A percentile compares a stretch with the other conserved stretches of the same genome.
Conservation (phyloP, 1,140 invertebrate genomes). For the Andrena cerasifolii region DNA sequence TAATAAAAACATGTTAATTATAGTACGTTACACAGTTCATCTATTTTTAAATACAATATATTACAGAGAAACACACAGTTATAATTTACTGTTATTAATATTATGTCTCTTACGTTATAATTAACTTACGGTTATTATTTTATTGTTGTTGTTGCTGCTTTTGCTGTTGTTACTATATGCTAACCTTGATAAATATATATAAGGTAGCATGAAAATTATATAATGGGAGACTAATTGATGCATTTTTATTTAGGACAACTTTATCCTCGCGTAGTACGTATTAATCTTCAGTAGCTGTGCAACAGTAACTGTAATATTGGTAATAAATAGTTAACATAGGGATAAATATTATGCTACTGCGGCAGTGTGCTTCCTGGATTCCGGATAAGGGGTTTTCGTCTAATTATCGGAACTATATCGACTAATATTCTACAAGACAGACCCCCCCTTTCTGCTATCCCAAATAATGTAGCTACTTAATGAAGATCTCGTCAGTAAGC, state of each 20-base stretch:
- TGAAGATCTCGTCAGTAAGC: constrained; percentile 62
- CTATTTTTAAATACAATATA: constrained; percentile 81
- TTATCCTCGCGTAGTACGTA: constrained; percentile 69
- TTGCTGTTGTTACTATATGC: constrained; percentile 75
- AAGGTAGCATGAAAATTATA: constrained; percentile 75
- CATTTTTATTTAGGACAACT: constrained; percentile 63
- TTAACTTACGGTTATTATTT: constrained; percentile 77
- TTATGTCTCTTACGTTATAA: constrained; percentile 78
- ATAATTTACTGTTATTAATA: constrained; percentile 82
- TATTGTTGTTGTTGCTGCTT: constrained; percentile 63
- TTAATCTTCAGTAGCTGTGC: constrained; percentile 74
- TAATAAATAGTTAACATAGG: constrained; percentile 82
- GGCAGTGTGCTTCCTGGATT: constrained; percentile 79
- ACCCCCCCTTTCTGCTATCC: constrained; percentile 67
- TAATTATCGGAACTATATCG: constrained; percentile 66
- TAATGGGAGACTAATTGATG: constrained; percentile 78
- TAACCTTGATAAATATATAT: constrained; percentile 76
- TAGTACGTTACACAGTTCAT: constrained; percentile 74
- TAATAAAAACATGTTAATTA: constrained; percentile 70
- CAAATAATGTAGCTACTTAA: constrained; percentile 61
- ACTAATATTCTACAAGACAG: constrained; percentile 68
- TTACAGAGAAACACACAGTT: constrained; percentile 82
- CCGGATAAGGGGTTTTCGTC: constrained; percentile 67
- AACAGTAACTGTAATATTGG: constrained; percentile 74
- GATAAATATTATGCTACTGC: constrained; percentile 81